A percentile compares a stretch with the other conserved stretches of the same genome.
phyloP scores from a whole-genome alignment of 1,140 invertebrate genomes.

The Ostrea edulis region DNA sequence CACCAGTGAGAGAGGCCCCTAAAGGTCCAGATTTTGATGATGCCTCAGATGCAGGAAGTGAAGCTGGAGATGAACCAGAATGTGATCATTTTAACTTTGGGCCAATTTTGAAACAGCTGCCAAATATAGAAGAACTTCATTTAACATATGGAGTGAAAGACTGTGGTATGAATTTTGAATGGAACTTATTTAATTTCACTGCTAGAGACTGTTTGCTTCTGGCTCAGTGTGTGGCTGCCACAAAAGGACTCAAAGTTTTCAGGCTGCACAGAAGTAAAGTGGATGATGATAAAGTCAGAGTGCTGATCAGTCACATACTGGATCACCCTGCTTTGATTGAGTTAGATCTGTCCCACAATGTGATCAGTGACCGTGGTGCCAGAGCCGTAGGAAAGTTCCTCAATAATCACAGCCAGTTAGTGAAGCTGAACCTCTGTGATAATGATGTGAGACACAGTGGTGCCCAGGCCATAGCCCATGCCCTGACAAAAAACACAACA shows the following conservation, averaged over 20 bases:
- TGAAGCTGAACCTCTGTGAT: slow-evolving; percentile 76
- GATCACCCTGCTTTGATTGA: slow-evolving; percentile 76
- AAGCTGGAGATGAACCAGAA: slow-evolving; percentile 76
- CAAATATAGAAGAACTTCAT: slow-evolving; percentile 76
- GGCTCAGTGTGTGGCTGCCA: slow-evolving; percentile 76
- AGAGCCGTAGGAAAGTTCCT: slow-evolving; percentile 79
- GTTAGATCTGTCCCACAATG: slow-evolving; percentile 79
- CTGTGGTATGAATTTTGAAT: slow-evolving; percentile 81
- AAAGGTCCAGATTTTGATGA: slow-evolving; percentile 77
- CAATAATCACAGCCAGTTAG: slow-evolving; percentile 77
- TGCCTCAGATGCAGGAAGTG: slow-evolving; percentile 75
- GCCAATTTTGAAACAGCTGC: slow-evolving; percentile 73
- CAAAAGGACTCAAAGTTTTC: slow-evolving; percentile 75
- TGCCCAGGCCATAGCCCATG: slow-evolving; percentile 79
- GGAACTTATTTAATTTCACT: slow-evolving; percentile 80
- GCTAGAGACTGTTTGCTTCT: slow-evolving; percentile 78
- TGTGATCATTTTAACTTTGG: slow-evolving; percentile 80
- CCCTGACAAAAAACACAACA: slow-evolving; percentile 77
- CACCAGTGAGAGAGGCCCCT: slow-evolving; percentile 76
- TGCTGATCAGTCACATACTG: slow-evolving; percentile 78
- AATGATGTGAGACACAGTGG: slow-evolving; percentile 77
- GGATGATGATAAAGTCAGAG: slow-evolving; percentile 77
- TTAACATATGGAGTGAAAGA: slow-evolving; percentile 78
- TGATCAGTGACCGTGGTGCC: slow-evolving; percentile 78
- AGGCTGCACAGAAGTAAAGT: slow-evolving; percentile 75